These are phyloP conservation scores for Cheilosia impressa DNA, from an alignment of 2,888 invertebrate genomes.

Conservation along the genomic window DNA sequence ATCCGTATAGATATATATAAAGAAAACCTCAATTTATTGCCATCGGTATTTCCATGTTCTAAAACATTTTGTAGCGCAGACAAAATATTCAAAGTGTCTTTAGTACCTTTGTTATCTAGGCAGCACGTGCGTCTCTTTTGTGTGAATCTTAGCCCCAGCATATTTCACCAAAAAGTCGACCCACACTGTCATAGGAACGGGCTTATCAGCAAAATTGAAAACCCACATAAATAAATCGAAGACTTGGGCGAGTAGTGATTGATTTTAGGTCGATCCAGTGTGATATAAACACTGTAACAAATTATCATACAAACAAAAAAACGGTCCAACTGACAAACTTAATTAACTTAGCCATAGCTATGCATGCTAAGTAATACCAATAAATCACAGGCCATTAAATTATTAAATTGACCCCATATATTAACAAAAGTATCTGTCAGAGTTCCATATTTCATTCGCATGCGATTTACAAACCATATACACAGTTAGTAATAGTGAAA, in stretches of 20 bases:
- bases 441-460: slow-evolving; percentile 30
- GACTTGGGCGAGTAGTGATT: slow-evolving; percentile 39
- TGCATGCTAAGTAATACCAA: slow-evolving; percentile 3
- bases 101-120: slow-evolving; percentile 2
- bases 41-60: too few relatives aligned
- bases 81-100: neutral
- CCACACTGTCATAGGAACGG: slow-evolving; percentile 7
- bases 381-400: slow-evolving; percentile 38
- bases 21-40: slow-evolving; percentile 15
- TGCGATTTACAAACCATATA: neutral
- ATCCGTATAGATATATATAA: neutral
- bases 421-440: neutral
- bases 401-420: slow-evolving; percentile 19
- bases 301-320: slow-evolving; percentile 29
- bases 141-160: neutral
- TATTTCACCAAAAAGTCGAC: neutral
- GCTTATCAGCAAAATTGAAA: slow-evolving; percentile 32
- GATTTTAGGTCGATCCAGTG: slow-evolving; percentile 22
- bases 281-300: neutral
- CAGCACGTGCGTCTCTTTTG: slow-evolving; percentile 13
- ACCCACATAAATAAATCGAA: slow-evolving; percentile 33
- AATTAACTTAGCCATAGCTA: slow-evolving; percentile 33
- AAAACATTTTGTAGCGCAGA: neutral
- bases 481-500: neutral
- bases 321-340: neutral